Evolutionary conservation across 2,113 vertebrate genomes (phyloP).

Genomic region (Candoia aspera): DNA sequence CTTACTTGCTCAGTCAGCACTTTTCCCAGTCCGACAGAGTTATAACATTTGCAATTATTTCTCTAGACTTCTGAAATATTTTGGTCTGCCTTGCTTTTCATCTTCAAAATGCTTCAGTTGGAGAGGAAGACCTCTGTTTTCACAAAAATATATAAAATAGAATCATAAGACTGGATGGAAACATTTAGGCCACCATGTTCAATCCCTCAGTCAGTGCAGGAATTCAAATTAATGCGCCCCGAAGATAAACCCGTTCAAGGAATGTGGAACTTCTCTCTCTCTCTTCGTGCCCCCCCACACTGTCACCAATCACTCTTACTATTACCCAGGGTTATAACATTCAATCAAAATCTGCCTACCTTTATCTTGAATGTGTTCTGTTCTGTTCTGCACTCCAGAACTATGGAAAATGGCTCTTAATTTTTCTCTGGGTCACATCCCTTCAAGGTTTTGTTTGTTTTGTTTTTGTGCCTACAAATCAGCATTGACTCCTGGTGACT

Average conservation of each 20-base stretch:
- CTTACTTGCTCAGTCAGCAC: neutral
- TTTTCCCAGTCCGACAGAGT: neutral
- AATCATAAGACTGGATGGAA: neutral
- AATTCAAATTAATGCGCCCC: neutral
- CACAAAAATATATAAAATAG: neutral
- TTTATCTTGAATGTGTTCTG: too few species aligned
- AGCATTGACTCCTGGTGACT: too few species aligned
- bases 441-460: too few species aligned
- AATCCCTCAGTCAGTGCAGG: neutral
- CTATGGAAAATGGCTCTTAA: too few species aligned
- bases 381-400: too few species aligned
- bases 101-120: neutral
- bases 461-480: too few species aligned
- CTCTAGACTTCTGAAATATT: neutral
- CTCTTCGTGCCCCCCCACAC: too few species aligned
- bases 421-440: too few species aligned
- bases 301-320: too few species aligned
- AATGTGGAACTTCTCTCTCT: neutral
- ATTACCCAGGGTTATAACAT: too few species aligned
- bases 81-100: neutral
- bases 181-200: neutral
- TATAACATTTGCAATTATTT: neutral
- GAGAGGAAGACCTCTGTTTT: neutral
- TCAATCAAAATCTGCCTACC: too few species aligned
- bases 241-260: neutral